A percentile compares a stretch with the other conserved stretches of the same genome.
Evolutionary conservation across 2,888 invertebrate genomes (phyloP).

Genomic region (Tuta absoluta): DNA sequence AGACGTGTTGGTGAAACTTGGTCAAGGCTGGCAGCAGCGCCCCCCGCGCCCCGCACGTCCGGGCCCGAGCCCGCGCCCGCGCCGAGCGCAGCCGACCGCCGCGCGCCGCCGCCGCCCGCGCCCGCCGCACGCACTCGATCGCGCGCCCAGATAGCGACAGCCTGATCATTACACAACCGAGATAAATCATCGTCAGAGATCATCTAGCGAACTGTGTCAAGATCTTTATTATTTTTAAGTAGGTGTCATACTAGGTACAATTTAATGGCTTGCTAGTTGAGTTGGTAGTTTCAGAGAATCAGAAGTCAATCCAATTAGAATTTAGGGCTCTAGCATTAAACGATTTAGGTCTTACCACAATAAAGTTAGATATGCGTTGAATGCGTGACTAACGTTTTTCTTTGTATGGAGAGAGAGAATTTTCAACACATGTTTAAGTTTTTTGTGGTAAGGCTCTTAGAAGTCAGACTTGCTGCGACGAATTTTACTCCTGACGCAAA

Average conservation of each 20-base stretch:
- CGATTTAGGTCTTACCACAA: too few species aligned
- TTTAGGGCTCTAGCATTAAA: too few species aligned
- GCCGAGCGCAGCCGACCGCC: constrained; percentile 60
- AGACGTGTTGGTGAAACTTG: constrained; percentile 79
- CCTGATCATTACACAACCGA: constrained; percentile 72
- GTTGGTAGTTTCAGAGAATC: neutral
- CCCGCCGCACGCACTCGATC: constrained; percentile 63
- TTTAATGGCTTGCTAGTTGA: too few species aligned
- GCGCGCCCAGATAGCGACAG: constrained; percentile 64
- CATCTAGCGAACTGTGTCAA: constrained; percentile 74
- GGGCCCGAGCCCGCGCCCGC: constrained; percentile 51
- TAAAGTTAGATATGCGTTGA: too few species aligned
- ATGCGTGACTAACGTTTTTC: too few species aligned
- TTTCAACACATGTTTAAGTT: too few species aligned
- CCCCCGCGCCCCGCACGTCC: constrained; percentile 48
- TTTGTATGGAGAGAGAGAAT: too few species aligned
- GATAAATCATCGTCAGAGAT: constrained; percentile 74
- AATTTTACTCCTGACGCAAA: neutral
- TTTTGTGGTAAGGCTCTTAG: too few species aligned
- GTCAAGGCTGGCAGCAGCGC: constrained; percentile 74
- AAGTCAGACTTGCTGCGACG: neutral
- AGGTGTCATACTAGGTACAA: neutral
- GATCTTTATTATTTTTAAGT: constrained; percentile 53
- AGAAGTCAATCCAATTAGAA: neutral
- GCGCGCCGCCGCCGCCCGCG: constrained; percentile 57